Conservation (phyloP, 2,113 vertebrate species). For the Pagrus major region DNA sequence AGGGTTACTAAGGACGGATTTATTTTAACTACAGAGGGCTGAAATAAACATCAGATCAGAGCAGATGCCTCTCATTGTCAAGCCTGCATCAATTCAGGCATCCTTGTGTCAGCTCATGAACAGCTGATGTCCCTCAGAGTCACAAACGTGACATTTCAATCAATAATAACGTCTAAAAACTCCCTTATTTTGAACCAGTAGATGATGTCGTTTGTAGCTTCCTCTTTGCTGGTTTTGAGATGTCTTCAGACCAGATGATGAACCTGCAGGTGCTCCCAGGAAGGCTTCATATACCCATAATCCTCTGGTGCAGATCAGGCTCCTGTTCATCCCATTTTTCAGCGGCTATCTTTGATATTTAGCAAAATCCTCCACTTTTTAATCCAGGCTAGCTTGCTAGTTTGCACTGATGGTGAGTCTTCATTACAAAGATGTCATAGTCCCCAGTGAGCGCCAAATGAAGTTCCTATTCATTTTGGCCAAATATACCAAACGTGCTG, state of each 20-base stretch:
- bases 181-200: not conserved
- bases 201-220: not conserved
- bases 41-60: not conserved
- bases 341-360: not conserved
- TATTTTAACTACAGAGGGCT: not conserved
- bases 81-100: not conserved
- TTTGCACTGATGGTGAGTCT: not conserved
- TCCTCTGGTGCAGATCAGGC: conserved; percentile 31
- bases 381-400: not conserved
- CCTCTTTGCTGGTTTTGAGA: not conserved
- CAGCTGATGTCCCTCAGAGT: not conserved
- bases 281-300: conserved; percentile 17
- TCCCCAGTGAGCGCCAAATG: not conserved
- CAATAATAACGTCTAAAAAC: not conserved
- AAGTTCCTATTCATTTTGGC: not conserved
- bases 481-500: not conserved
- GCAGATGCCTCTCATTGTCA: not conserved
- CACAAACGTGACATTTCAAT: not conserved
- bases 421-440: not conserved
- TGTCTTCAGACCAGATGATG: not conserved
- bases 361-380: not conserved
- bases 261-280: not conserved
- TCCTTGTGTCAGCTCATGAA: not conserved
- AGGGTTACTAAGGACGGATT: too few species aligned
- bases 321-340: not conserved